Conservation (phyloP, 2,113 vertebrate genomes). For the Equus quagga region DNA sequence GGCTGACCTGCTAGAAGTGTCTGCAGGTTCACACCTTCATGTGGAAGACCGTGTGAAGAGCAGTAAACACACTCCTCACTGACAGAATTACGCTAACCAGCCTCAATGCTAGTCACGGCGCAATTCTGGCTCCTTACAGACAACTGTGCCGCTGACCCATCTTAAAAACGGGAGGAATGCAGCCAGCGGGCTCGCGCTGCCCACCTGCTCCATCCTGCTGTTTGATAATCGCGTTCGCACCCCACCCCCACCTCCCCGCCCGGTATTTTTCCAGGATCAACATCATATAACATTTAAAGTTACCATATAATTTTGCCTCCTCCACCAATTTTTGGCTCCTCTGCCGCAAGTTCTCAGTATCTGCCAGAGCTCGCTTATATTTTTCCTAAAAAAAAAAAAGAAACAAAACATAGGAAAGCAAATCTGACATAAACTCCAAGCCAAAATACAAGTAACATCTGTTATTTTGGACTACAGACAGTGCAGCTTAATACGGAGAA, state of each 20-base stretch:
- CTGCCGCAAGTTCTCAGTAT: constrained; percentile 95
- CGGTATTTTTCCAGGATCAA: fast-evolving
- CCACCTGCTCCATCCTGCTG: fast-evolving
- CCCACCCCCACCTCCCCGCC: fast-evolving
- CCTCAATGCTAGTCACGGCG: fast-evolving
- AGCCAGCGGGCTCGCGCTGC: fast-evolving
- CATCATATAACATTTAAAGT: not conserved
- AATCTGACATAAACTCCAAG: not conserved
- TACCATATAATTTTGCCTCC: constrained; percentile 96
- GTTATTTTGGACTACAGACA: not conserved
- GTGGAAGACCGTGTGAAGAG: not conserved
- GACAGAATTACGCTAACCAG: fast-evolving
- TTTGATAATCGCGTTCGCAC: fast-evolving
- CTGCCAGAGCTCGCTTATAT: constrained; percentile 96
- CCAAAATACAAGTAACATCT: not conserved
- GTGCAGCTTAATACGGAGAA: not conserved
- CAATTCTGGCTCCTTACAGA: not conserved
- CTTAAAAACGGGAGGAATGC: fast-evolving
- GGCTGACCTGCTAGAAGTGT: fast-evolving
- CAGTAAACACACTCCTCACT: fast-evolving
- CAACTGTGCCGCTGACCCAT: not conserved
- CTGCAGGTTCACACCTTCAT: fast-evolving
- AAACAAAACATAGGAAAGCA: not conserved
- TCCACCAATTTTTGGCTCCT: constrained; percentile 96
- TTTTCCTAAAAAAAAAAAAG: constrained; percentile 90